phyloP scores from a whole-genome alignment of 2,888 invertebrate genomes.

The Torymus auratus region DNA sequence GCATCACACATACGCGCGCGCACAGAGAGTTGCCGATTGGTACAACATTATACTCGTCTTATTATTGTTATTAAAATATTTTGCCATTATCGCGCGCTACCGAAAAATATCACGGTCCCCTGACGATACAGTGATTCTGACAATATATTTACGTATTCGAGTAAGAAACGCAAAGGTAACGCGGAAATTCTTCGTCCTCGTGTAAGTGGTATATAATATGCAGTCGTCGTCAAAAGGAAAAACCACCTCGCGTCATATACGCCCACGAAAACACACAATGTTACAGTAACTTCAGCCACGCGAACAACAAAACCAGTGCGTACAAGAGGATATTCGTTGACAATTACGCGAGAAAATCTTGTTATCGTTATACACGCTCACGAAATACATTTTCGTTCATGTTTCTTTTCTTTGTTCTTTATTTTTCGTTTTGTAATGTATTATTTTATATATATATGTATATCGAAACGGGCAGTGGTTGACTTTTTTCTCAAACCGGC shows the following conservation, averaged over 20 bases:
- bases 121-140: slow-evolving; percentile 19
- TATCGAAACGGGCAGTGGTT: slow-evolving; percentile 53
- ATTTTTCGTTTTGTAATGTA: slow-evolving; percentile 18
- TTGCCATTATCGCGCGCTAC: neutral
- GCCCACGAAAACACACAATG: no score
- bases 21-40: no score
- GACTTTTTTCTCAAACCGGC: slow-evolving; percentile 18
- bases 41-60: neutral
- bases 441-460: slow-evolving; percentile 2
- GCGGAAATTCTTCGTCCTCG: no score
- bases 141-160: slow-evolving; percentile 30
- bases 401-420: neutral
- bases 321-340: no score
- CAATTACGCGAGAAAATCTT: no score
- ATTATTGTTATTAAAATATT: slow-evolving; percentile 48
- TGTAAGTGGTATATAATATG: neutral
- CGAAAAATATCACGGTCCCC: slow-evolving; percentile 21
- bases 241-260: no score
- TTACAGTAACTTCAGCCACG: no score
- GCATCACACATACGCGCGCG: no score
- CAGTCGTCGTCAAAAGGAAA: neutral
- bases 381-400: no score
- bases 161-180: slow-evolving; percentile 9
- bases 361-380: no score
- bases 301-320: no score